These are phyloP conservation scores for Psophia crepitans DNA, from an alignment of 2,113 vertebrate genomes.

Conservation along the genomic window DNA sequence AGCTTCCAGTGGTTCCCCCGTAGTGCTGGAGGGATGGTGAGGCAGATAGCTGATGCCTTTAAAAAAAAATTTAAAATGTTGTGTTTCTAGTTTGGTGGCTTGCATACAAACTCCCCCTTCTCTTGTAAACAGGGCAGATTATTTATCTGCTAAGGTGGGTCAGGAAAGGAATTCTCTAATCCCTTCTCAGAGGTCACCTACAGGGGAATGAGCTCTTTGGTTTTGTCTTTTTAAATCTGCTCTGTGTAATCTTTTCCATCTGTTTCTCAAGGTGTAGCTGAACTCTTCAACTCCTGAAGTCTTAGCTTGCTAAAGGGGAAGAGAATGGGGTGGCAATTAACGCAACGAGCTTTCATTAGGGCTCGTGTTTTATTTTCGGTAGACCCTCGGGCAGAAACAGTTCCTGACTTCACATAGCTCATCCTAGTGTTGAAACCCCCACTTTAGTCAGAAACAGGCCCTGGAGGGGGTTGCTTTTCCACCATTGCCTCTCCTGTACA, in stretches of 20 bases:
- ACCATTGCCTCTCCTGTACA: accelerated
- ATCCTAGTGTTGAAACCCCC: neutral
- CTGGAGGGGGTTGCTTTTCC: neutral
- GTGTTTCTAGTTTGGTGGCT: neutral
- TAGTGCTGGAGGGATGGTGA: neutral
- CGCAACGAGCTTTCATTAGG: neutral
- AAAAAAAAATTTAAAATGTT: neutral
- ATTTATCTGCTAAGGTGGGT: neutral
- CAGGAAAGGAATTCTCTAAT: neutral
- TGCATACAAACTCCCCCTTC: neutral
- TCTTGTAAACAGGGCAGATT: neutral
- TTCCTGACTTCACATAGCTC: neutral
- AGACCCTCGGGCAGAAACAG: neutral
- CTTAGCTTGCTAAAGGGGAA: neutral
- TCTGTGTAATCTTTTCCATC: neutral
- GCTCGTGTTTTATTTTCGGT: neutral
- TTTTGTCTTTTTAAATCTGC: neutral
- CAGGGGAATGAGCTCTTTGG: neutral
- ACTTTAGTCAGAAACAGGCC: neutral
- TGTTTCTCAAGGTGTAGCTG: neutral
- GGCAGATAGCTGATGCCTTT: neutral
- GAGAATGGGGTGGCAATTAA: neutral
- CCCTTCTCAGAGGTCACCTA: neutral
- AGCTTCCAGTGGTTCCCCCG: neutral
- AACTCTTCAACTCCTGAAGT: neutral